phyloP scores from a whole-genome alignment of 2,888 invertebrate species.

The Tetropium fuscum region DNA sequence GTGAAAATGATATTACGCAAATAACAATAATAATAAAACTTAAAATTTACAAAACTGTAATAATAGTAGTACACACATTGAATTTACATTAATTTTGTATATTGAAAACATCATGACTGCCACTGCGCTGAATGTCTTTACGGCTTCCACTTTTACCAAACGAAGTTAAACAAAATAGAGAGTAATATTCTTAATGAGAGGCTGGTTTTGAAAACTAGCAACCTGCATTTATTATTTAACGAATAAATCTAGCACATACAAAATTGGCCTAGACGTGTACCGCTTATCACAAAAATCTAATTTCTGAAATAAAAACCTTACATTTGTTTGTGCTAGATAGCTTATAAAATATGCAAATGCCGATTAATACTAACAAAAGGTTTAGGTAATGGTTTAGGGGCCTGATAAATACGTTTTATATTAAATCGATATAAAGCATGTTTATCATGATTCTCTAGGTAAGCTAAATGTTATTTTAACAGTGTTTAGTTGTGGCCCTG shows the following conservation, averaged over 20 bases:
- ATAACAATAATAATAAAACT: slow-evolving; percentile 53
- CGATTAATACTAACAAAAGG: slow-evolving; percentile 14
- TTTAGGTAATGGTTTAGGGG: slow-evolving; percentile 30
- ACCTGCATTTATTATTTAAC: slow-evolving; percentile 18
- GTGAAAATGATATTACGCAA: slow-evolving; percentile 48
- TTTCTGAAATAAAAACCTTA: slow-evolving; percentile 19
- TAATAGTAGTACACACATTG: slow-evolving; percentile 57
- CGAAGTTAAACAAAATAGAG: slow-evolving; percentile 25
- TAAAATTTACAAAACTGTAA: slow-evolving; percentile 54
- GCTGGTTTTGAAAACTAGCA: slow-evolving; percentile 24
- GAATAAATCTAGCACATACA: slow-evolving; percentile 18
- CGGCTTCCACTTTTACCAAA: slow-evolving; percentile 36
- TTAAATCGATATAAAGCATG: slow-evolving; percentile 12
- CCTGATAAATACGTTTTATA: slow-evolving; percentile 15
- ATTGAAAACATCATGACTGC: slow-evolving; percentile 46
- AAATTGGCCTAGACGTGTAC: too few relatives aligned
- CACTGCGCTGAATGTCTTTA: slow-evolving; percentile 46
- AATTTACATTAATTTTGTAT: slow-evolving; percentile 53
- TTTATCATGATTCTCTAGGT: not conserved
- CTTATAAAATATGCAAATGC: not conserved
- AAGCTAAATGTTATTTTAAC: slow-evolving; percentile 25
- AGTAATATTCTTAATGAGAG: slow-evolving; percentile 18
- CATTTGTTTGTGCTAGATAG: slow-evolving; percentile 22
- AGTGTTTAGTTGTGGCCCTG: slow-evolving; percentile 39
- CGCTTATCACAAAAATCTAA: slow-evolving; percentile 21